Evolutionary conservation across 2,888 invertebrate genomes (phyloP), one percentile per base, ranked within the genome.

Genomic region (Pseudolycoriella hygida): DNA sequence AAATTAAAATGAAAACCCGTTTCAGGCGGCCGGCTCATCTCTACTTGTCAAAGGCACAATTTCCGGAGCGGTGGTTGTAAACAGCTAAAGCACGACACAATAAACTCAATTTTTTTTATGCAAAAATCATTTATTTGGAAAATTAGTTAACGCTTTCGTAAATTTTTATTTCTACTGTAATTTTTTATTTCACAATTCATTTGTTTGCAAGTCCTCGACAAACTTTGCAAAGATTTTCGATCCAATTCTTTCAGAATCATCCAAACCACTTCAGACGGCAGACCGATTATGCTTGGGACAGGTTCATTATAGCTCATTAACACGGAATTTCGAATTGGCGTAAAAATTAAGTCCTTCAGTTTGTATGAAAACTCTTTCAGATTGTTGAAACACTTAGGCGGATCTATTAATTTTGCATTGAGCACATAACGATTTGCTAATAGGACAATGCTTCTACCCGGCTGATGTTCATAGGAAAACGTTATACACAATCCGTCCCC

Each of bases 321-420:
- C 51, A 76, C 67, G 51, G 67, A 66, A 52, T 71, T 69, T 44
- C 73, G 72, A 37, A 74, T 66, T 20, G 76, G 71, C 30, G 68
- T 62, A 32, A 71, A 54, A 18, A 77, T 51, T 45, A 66, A 60
- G 50, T 76, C 68, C 53, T 76, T 76, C 47, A 76, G 64, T 45
- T 62, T 66, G 34, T 57, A 54, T 8, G 69, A 65, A 18, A 73
- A 59, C 52, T 70, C 67, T 51, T 67, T 67, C 34, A 73, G 49
- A 45, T 61, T 58, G 2, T 57, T 54, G 14, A 64, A 59, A 10
- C 60, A 54, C 14, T 53, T 50, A 25, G 53, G 49, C 5, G 59
- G 25, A 6, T 57, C 55, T 42, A 39, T 42, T 20, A 19, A 17
- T 14, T 38, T 42, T 15, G 42, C 40, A 11, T 51, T 55, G 6